These are phyloP conservation scores for Liodrosophila aerea DNA, from an alignment of 2,888 invertebrate genomes.

Conservation along the genomic window DNA sequence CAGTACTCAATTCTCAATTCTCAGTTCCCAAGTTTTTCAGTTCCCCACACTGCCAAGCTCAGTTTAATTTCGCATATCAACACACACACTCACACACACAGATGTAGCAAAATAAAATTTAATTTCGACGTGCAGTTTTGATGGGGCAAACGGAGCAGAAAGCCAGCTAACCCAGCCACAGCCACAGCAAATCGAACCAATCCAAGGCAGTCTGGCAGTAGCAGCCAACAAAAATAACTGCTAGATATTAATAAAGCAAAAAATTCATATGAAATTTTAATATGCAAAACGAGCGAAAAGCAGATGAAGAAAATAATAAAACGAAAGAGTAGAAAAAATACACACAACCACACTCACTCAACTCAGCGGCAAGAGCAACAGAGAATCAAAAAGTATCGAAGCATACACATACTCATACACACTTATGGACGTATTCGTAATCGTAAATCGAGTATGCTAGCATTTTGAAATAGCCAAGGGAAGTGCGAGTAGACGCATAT, in stretches of 20 bases:
- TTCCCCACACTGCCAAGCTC: slow-evolving; percentile 36
- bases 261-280: slow-evolving; percentile 78
- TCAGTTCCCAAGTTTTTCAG: slow-evolving; percentile 16
- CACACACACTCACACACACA: slow-evolving; percentile 23
- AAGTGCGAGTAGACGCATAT: slow-evolving; percentile 41
- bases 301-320: slow-evolving; percentile 51
- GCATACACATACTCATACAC: slow-evolving; percentile 29
- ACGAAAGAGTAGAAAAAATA: slow-evolving; percentile 37
- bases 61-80: slow-evolving; percentile 47
- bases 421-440: neutral
- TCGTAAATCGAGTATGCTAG: slow-evolving; percentile 48
- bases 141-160: slow-evolving; percentile 72
- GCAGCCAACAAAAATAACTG: slow-evolving; percentile 68
- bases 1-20: slow-evolving; percentile 7
- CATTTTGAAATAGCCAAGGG: slow-evolving; percentile 41
- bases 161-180: slow-evolving; percentile 58
- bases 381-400: slow-evolving; percentile 62
- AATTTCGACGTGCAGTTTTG: slow-evolving; percentile 70
- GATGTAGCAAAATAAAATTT: slow-evolving; percentile 61
- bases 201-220: slow-evolving; percentile 28
- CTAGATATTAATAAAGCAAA: slow-evolving; percentile 77
- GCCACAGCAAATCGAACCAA: slow-evolving; percentile 43
- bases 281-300: slow-evolving; percentile 70
- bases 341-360: slow-evolving; percentile 25
- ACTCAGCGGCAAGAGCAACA: slow-evolving; percentile 5